Percentiles rank a stretch among this genome's conserved stretches.
Evolutionary conservation across 1,140 invertebrate species (phyloP).

Genomic region (Apis laboriosa): DNA sequence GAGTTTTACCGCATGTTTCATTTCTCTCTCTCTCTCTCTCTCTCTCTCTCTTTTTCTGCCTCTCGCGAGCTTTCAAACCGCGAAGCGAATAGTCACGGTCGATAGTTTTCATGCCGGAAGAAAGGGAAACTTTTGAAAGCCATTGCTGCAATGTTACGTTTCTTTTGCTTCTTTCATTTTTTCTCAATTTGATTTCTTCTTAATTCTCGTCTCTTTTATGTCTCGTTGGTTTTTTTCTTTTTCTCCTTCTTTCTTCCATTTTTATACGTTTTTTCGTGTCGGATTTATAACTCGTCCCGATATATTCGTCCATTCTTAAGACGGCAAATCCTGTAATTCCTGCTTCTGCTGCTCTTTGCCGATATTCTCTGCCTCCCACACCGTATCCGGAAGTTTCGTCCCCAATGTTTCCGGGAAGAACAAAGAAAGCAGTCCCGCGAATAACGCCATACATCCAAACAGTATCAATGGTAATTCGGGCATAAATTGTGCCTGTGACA

Average conservation of each 20-base stretch:
- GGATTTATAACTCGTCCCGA: slow-evolving; percentile 19
- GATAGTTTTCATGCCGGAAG: background rate
- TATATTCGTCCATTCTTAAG: slow-evolving; percentile 10
- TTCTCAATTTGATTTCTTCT: background rate
- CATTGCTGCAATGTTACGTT: background rate
- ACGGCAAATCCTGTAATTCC: slow-evolving; percentile 27
- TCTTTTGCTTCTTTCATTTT: background rate
- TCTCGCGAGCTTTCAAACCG: background rate
- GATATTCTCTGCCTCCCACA: slow-evolving; percentile 86
- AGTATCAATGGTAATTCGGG: slow-evolving; percentile 84
- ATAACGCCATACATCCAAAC: slow-evolving; percentile 85
- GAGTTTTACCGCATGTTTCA: background rate
- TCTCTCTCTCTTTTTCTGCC: too few species aligned
- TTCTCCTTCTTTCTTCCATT: background rate
- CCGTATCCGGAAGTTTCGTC: slow-evolving; percentile 85
- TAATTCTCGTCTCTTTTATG: background rate
- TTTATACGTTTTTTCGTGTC: background rate
- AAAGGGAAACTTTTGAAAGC: slow-evolving; percentile 44
- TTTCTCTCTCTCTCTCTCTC: too few species aligned
- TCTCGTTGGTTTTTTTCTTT: background rate
- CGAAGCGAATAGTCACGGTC: background rate
- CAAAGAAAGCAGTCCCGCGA: slow-evolving; percentile 83
- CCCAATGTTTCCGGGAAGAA: slow-evolving; percentile 87
- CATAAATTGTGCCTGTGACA: slow-evolving; percentile 80
- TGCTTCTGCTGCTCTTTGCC: slow-evolving; percentile 60